Base-by-base conservation (phyloP, 2,113 vertebrate genomes). In the Terrapene triunguis region DNA sequence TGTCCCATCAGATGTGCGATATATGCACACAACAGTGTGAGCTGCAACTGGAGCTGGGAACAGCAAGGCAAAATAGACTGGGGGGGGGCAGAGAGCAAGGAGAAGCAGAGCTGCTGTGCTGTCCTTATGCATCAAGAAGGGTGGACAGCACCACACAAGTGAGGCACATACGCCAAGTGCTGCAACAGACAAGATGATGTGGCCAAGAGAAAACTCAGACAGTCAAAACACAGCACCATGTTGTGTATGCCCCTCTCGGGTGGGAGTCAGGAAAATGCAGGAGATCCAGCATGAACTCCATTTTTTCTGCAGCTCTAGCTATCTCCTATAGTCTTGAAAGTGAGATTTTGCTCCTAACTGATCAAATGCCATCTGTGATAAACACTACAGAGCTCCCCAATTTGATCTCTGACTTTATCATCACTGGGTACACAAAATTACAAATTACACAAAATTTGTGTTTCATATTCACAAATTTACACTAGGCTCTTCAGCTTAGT, bases 351-450 rank as follows among this genome's bases (percentile, higher is more conserved):
- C 29, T 94, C 72, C 42, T 76, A 44, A 25, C 12, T 76, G 32
- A 3, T 85, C 72, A 59, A 74, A 1, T 0, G 1, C 5, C 38
- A 11, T 51, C 8, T 13, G 35, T 8, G 14, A 35, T 57, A 54
- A 87, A 79, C 51, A 88, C 19, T 6, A 24, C 51, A 86, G 38
- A 21, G 50, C 48, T 84, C 22, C 35, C 19, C 14, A 1, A 13
- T 0, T 47, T 50, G 50, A 6, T 38, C 44, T 79, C n/a, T 19
- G 55, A 84, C 22, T 1, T 0, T 0, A 82, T 78, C 42, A 53
- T 6, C 11, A 42, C 48, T 6, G 2, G 51, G 25, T 38, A 21
- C n/a, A n/a, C n/a, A n/a, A n/a, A n/a, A n/a, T n/a, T n/a, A n/a
- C n/a, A n/a, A n/a, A n/a, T n/a, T n/a, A n/a, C n/a, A n/a, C n/a